A percentile compares a stretch with the other conserved stretches of the same genome.
Conservation (phyloP, 2,113 vertebrate species). For the Protobothrops flavoviridis region DNA sequence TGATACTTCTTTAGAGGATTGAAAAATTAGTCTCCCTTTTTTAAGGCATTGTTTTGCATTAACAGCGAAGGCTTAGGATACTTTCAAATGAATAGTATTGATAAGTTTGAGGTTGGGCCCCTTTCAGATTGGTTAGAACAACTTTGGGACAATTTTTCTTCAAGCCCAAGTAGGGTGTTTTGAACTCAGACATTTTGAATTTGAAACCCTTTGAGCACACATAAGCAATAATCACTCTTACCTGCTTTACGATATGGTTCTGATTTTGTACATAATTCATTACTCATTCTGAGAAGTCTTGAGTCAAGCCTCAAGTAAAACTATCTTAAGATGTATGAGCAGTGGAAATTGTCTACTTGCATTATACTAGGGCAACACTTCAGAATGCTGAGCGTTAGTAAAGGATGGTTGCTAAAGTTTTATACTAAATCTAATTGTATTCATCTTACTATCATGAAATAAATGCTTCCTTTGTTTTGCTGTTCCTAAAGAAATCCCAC, state of each 20-base stretch:
- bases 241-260: not conserved
- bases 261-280: not conserved
- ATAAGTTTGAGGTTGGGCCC: not conserved
- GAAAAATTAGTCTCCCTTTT: not conserved
- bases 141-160: not conserved
- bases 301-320: not conserved
- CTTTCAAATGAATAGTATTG: not conserved
- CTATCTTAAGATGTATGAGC: not conserved
- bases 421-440: not conserved
- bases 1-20: not conserved
- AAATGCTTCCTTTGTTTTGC: not conserved
- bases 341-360: not conserved
- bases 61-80: not conserved
- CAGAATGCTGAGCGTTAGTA: not conserved
- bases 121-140: not conserved
- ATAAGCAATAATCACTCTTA: not conserved
- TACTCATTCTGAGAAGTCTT: not conserved
- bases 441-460: not conserved
- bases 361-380: not conserved
- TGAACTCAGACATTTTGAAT: not conserved
- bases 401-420: not conserved
- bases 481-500: not conserved
- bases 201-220: not conserved
- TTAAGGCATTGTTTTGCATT: not conserved
- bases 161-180: not conserved